Percentiles rank a stretch among this genome's conserved stretches.
These are phyloP conservation scores for Pelmatolapia mariae DNA, from an alignment of 2,113 vertebrate genomes.

Conservation along the genomic window DNA sequence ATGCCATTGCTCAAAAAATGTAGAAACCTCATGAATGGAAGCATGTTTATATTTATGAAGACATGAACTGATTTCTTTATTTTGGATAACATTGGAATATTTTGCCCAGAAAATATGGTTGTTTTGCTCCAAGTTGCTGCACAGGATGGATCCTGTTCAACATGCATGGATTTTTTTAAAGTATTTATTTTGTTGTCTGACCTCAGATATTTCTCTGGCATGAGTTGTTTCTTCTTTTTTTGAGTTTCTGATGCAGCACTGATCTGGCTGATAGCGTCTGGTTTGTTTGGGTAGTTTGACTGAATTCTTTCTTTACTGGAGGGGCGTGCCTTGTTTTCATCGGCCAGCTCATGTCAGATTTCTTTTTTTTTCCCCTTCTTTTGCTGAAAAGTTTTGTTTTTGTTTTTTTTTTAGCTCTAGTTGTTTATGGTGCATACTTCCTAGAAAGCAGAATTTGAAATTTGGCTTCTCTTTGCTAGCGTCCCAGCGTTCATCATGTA, in stretches of 20 bases:
- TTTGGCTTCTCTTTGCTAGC: background rate
- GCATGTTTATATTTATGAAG: slow-evolving; percentile 17
- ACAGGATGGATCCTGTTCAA: background rate
- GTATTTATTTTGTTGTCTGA: slow-evolving; percentile 6
- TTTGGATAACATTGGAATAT: background rate
- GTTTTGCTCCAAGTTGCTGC: slow-evolving; percentile 5
- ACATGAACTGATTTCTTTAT: slow-evolving; percentile 8
- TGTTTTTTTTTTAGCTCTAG: slow-evolving; percentile 37
- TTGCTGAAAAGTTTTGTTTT: slow-evolving; percentile 18
- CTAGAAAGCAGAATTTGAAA: slow-evolving; percentile 18
- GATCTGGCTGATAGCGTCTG: slow-evolving; percentile 39
- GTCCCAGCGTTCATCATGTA: background rate
- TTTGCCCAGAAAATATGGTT: background rate
- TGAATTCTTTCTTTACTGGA: slow-evolving; percentile 60
- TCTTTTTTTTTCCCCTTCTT: slow-evolving; percentile 14
- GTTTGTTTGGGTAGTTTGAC: slow-evolving; percentile 33
- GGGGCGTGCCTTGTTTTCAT: slow-evolving; percentile 42
- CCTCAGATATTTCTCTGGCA: slow-evolving; percentile 29
- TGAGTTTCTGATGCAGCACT: slow-evolving; percentile 20
- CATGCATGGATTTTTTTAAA: background rate
- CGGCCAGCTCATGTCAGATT: slow-evolving; percentile 26
- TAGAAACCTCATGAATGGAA: slow-evolving; percentile 26
- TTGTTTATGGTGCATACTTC: slow-evolving; percentile 35
- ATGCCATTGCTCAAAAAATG: slow-evolving; percentile 58
- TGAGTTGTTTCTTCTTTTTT: background rate